Conservation (phyloP, 2,797 vertebrate genomes). For the Sebastes trivittatus region DNA sequence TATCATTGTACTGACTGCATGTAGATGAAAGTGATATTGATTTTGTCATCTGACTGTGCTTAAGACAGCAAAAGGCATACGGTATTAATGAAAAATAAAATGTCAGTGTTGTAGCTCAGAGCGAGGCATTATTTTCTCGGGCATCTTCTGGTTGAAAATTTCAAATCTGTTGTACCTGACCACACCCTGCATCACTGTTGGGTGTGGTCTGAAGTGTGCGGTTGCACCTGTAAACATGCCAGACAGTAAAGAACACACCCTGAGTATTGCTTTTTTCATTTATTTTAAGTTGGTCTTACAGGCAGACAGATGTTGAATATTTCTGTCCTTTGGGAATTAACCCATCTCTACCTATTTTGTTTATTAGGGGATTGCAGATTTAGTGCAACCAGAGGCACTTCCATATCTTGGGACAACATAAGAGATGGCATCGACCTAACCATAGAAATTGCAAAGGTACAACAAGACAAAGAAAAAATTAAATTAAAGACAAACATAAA, state of each 20-base stretch:
- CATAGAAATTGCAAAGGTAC: constrained; percentile 92
- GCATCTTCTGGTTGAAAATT: not conserved
- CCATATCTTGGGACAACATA: constrained; percentile 82
- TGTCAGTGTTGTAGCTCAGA: not conserved
- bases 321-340: not conserved
- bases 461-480: not conserved
- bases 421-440: constrained; percentile 79
- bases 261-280: not conserved
- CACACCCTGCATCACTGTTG: not conserved
- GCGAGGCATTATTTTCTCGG: not conserved
- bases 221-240: not conserved
- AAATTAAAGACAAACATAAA: not conserved
- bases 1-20: not conserved
- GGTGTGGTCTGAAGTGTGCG: not conserved
- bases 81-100: not conserved
- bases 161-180: not conserved
- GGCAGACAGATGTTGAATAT: not conserved
- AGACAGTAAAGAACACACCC: not conserved
- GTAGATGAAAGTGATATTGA: not conserved
- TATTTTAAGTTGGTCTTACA: not conserved
- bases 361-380: constrained; percentile 81
- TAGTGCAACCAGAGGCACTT: constrained; percentile 65
- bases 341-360: not conserved
- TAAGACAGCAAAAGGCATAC: not conserved
- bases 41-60: not conserved